A percentile compares a stretch with the other conserved stretches of the same genome.
Evolutionary conservation across 2,888 invertebrate genomes (phyloP).

Genomic region (Diarsia dahlii): DNA sequence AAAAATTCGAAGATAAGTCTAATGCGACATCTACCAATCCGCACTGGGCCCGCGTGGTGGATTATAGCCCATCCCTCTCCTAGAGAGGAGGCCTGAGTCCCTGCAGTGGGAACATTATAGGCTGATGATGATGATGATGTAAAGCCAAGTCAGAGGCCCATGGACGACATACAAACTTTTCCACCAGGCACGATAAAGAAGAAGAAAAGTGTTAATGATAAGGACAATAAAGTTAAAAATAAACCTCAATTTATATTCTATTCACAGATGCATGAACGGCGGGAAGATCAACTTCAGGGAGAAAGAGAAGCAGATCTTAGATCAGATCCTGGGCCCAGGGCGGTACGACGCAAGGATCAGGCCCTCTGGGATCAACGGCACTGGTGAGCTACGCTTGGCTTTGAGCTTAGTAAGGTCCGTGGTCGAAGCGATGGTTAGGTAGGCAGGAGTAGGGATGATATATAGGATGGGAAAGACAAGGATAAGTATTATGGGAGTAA

Average conservation of each 20-base stretch:
- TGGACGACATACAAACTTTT: no score
- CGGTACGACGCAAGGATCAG: conserved; percentile 98
- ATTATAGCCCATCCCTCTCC: no score
- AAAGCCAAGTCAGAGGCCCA: no score
- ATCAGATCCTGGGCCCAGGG: conserved; percentile 97
- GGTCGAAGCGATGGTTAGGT: conserved; percentile 55
- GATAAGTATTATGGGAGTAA: neutral
- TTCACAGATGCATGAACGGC: conserved; percentile 93
- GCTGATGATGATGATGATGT: no score
- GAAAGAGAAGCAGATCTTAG: conserved; percentile 98
- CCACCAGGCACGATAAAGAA: no score
- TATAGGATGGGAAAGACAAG: neutral
- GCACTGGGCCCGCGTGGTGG: no score
- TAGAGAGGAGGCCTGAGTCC: no score
- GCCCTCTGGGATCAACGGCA: conserved; percentile 98
- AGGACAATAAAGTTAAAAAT: neutral
- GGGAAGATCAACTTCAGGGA: conserved; percentile 97
- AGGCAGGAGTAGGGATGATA: neutral
- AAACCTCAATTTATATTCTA: conserved; percentile 1
- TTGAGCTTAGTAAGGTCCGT: conserved; percentile 47
- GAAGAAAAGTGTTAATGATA: no score
- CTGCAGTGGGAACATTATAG: no score
- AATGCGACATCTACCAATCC: no score
- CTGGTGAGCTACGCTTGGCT: conserved; percentile 92
- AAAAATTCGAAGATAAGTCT: no score